Conservation (phyloP, 1,140 invertebrate genomes). For the Amyelois transitella region DNA sequence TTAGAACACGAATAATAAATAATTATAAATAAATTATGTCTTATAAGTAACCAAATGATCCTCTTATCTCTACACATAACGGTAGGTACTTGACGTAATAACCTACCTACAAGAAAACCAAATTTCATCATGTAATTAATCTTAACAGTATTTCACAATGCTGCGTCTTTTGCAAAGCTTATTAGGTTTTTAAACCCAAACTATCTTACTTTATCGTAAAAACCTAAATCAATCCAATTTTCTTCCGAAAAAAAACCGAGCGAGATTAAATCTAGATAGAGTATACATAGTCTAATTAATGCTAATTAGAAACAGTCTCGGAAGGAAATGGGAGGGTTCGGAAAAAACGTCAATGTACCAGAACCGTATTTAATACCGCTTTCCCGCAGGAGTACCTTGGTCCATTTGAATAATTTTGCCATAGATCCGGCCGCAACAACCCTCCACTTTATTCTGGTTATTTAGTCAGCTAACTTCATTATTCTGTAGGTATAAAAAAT, state of each 20-base stretch:
- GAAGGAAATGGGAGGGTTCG: slow-evolving; percentile 27
- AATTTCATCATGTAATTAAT: no score
- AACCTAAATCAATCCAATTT: neutral
- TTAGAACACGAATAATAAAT: no score
- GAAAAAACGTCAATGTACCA: slow-evolving; percentile 44
- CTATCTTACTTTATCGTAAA: neutral
- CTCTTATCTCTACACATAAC: no score
- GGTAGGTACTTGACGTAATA: no score
- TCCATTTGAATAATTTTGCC: slow-evolving; percentile 50
- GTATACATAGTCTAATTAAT: slow-evolving; percentile 40
- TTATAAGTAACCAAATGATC: no score
- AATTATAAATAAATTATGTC: no score
- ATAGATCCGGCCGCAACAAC: slow-evolving; percentile 22
- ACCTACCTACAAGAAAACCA: no score
- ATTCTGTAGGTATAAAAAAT: neutral
- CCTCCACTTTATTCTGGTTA: slow-evolving; percentile 1
- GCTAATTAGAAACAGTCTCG: slow-evolving; percentile 42
- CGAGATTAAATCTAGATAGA: slow-evolving; percentile 4
- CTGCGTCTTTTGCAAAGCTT: no score
- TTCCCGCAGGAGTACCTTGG: slow-evolving; percentile 20
- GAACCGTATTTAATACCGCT: slow-evolving; percentile 40
- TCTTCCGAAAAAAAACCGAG: neutral
- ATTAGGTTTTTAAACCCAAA: no score
- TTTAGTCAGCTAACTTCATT: neutral
- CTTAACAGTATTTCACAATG: no score